Base-by-base conservation (phyloP, 2,888 invertebrate species). In the Rotaria socialis region DNA sequence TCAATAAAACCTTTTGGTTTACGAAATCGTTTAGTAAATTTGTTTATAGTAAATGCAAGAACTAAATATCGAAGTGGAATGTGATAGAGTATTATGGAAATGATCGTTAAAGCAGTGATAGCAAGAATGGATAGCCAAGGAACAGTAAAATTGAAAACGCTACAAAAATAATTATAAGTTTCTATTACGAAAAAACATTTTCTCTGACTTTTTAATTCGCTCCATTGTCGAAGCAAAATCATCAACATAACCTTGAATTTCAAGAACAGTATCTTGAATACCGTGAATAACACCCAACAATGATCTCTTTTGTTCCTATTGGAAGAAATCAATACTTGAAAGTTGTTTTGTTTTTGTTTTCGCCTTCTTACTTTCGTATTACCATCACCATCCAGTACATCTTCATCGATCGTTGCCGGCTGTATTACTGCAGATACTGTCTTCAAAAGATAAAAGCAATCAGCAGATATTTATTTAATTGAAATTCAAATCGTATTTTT, bases 221-320 rank as follows among this genome's bases (percentile, higher is more conserved):
- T 98, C 97, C 88, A 96, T 95, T 87, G 97, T 92, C n/a, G 96
- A 95, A 16, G 97, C 97, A 87, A 97, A 94, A 90, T 94, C 95
- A 47, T 97, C 97, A 87, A 98, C 95, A 0, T 95, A 95, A 89
- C 97, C 96, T 91, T 99, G 98, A 6, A 99, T 96, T 86, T 95
- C 95, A 90, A 96, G 95, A 35, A 97, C 96, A 6, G 97, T 97
- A 92, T 99, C 98, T 91, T 98, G 97, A 89, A 98, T 96, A 5
- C 96, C 95, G 91, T 96, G 96, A 75, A 98, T 92, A 87, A 96
- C 94, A 91, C 97, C 96, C 90, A 96, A 96, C 86, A 98, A 92
- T 89, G 96, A 95, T 92, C 96, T 96, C 91, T 96, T 97, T 35
- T 50, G 80, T n/a, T 86, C 86, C 85, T 86, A 14, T 80, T 0